Evolutionary conservation across 2,797 vertebrate species (phyloP).

Genomic region (Salmo trutta): DNA sequence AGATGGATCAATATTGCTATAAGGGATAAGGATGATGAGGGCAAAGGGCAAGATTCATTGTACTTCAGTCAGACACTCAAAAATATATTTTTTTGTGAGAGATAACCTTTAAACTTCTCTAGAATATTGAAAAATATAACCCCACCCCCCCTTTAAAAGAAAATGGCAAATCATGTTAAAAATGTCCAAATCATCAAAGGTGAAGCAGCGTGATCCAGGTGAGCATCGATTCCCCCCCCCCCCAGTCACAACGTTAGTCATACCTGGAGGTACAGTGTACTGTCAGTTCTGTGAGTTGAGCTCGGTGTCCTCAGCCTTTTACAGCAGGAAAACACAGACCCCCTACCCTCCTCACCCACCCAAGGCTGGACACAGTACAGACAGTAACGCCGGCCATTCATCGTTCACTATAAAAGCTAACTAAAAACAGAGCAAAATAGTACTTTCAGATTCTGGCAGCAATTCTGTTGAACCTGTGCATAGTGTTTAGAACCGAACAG

Average conservation of each 20-base stretch:
- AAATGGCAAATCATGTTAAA: slow-evolving; percentile 32
- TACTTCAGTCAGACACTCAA: not conserved
- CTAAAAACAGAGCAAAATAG: slow-evolving; percentile 68
- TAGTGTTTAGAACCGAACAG: slow-evolving; percentile 48
- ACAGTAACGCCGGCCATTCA: slow-evolving; percentile 60
- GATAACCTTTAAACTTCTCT: not conserved
- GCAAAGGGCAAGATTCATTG: not conserved
- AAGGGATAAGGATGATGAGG: not conserved
- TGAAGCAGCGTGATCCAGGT: no score
- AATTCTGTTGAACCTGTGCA: slow-evolving; percentile 58
- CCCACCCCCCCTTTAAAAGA: no score
- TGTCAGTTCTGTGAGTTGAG: slow-evolving; percentile 35
- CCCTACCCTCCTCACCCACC: not conserved
- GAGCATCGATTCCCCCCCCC: slow-evolving; percentile 32
- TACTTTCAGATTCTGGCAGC: slow-evolving; percentile 60
- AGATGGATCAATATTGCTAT: no score
- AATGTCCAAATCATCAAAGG: not conserved
- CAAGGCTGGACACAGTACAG: slow-evolving; percentile 55
- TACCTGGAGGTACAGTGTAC: slow-evolving; percentile 75
- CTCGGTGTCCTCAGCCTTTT: slow-evolving; percentile 37
- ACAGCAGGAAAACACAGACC: not conserved
- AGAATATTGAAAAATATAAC: slow-evolving; percentile 7
- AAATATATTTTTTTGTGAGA: not conserved
- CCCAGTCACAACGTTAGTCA: slow-evolving; percentile 35
- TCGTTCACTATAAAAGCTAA: slow-evolving; percentile 63